Evolutionary conservation across 2,888 invertebrate genomes (phyloP).

Genomic region (Ferrisia virgata): DNA sequence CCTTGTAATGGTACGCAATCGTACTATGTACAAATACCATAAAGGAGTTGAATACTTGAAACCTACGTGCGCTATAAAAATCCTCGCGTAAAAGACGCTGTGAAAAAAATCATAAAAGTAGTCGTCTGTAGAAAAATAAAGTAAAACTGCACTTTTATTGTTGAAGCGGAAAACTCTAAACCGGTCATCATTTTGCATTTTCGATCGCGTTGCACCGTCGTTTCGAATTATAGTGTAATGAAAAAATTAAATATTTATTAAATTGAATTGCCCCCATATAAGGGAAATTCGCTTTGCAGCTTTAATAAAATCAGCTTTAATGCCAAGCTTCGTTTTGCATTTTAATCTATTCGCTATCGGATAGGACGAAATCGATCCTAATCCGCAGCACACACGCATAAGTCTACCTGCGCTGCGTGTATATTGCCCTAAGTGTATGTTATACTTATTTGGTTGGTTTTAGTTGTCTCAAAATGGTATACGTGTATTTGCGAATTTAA

Average conservation of each 20-base stretch:
- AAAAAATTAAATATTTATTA: constrained; percentile 10
- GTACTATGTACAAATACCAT: neutral
- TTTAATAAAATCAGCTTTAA: neutral
- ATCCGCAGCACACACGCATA: neutral
- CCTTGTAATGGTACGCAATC: neutral
- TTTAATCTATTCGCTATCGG: neutral
- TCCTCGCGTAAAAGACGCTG: neutral
- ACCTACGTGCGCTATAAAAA: neutral
- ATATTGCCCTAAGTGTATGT: neutral
- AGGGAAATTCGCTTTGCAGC: neutral
- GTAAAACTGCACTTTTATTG: neutral
- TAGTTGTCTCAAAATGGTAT: neutral
- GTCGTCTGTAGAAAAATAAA: neutral
- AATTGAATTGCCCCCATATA: neutral
- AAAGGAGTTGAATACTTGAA: neutral
- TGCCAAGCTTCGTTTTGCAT: neutral
- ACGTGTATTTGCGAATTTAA: neutral
- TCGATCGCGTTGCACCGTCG: neutral
- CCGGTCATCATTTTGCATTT: constrained; percentile 16
- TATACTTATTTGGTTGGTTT: neutral
- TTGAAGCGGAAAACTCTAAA: neutral
- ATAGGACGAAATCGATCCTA: neutral
- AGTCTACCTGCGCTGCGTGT: neutral
- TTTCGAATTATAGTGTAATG: neutral
- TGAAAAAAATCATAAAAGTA: constrained; percentile 11